phyloP scores from a whole-genome alignment of 2,113 vertebrate genomes.

The Oncorhynchus gorbuscha region DNA sequence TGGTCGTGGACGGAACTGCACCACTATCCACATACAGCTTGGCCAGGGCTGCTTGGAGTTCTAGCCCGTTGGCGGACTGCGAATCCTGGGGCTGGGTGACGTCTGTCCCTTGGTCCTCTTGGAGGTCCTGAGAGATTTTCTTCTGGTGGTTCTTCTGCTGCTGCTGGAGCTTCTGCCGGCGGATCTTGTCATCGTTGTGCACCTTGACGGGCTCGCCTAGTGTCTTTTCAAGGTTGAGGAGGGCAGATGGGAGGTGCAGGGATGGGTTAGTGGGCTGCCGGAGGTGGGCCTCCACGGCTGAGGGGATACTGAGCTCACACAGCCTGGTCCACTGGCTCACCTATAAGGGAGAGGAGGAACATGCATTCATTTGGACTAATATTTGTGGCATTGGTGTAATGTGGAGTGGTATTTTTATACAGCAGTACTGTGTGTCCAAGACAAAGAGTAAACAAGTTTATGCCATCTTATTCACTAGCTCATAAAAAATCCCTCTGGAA shows the following conservation, averaged over 20 bases:
- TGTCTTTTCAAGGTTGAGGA: conserved; percentile 84
- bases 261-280: conserved; percentile 49
- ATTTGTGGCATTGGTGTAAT: background rate
- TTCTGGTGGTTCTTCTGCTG: conserved; percentile 48
- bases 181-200: conserved; percentile 96
- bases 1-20: conserved; percentile 58
- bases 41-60: conserved; percentile 83
- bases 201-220: conserved; percentile 90
- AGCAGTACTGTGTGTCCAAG: too few species aligned
- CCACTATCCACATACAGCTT: conserved; percentile 71
- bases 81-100: conserved; percentile 23
- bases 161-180: conserved; percentile 87
- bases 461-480: too few species aligned
- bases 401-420: too few species aligned
- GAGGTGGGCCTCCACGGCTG: conserved; percentile 84
- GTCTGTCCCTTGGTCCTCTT: background rate
- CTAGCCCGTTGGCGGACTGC: conserved; percentile 62
- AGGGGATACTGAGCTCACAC: conserved; percentile 91
- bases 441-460: too few species aligned
- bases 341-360: conserved; percentile 61
- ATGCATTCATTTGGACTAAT: background rate
- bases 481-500: too few species aligned
- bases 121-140: background rate
- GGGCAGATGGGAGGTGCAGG: conserved; percentile 74
- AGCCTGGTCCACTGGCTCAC: conserved; percentile 96